phyloP scores from a whole-genome alignment of 2,797 vertebrate genomes.

The Anguilla anguilla region DNA sequence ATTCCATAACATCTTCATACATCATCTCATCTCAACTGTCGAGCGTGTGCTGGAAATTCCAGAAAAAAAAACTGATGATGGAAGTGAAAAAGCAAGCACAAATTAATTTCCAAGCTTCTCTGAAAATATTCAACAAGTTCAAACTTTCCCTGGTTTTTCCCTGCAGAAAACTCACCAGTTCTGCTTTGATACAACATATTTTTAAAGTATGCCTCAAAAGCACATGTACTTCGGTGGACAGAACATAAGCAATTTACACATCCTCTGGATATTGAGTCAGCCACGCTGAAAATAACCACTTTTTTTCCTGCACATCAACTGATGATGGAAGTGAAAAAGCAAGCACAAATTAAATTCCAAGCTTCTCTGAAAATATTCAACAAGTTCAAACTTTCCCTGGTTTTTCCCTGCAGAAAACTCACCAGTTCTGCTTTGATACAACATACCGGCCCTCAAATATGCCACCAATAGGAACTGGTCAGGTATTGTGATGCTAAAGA shows the following conservation, averaged over 20 bases:
- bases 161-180: no score
- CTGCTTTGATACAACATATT: not conserved
- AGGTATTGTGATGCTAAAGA: not conserved
- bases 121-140: not conserved
- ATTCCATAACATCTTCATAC: not conserved
- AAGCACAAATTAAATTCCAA: not conserved
- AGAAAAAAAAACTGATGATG: not conserved
- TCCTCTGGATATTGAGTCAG: not conserved
- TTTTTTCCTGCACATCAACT: not conserved
- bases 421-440: no score
- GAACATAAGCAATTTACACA: not conserved
- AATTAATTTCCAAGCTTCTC: not conserved
- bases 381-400: not conserved
- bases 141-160: no score
- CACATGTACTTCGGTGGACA: not conserved
- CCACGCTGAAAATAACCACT: not conserved
- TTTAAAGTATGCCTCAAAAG: not conserved
- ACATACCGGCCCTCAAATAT: not conserved
- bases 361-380: not conserved
- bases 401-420: no score
- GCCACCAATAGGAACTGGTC: not conserved
- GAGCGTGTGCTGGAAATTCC: not conserved
- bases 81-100: not conserved
- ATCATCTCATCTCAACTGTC: not conserved
- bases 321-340: not conserved